phyloP scores from a whole-genome alignment of 2,888 invertebrate genomes.

The Quadroppia sp. region DNA sequence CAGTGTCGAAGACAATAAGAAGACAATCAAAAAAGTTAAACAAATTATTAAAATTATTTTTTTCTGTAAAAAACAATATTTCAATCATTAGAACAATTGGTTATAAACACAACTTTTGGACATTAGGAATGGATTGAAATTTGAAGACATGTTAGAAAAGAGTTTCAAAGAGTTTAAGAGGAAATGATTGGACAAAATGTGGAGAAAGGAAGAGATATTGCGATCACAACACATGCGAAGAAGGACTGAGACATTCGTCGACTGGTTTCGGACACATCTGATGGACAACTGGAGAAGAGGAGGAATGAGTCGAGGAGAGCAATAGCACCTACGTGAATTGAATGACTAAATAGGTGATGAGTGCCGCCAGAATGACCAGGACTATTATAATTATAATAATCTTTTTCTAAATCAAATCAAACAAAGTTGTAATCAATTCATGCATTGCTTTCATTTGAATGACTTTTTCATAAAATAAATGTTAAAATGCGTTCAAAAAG shows the following conservation, averaged over 20 bases:
- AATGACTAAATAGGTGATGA: constrained; percentile 16
- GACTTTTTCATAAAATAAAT: too few relatives aligned
- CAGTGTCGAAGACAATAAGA: background rate
- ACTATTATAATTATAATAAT: constrained; percentile 2
- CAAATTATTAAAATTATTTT: constrained; percentile 13
- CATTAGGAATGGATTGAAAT: background rate
- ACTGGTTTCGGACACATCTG: background rate
- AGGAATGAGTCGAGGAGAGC: background rate
- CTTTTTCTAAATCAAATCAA: constrained; percentile 3
- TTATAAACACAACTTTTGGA: too few relatives aligned
- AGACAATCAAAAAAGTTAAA: constrained; percentile 1
- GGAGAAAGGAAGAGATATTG: background rate
- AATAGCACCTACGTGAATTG: background rate
- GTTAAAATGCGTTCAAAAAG: background rate
- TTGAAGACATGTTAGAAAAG: background rate
- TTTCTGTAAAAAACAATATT: constrained; percentile 14
- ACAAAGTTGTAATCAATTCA: background rate
- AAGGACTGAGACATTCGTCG: background rate
- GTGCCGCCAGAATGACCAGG: constrained; percentile 10
- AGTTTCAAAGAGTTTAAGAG: background rate
- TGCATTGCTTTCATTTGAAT: background rate
- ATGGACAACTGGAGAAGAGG: background rate
- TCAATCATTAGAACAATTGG: background rate
- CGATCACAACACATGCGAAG: background rate
- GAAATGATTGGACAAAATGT: background rate